Conservation (phyloP, 1,140 invertebrate species). For the Caenorhabditis briggsae region DNA sequence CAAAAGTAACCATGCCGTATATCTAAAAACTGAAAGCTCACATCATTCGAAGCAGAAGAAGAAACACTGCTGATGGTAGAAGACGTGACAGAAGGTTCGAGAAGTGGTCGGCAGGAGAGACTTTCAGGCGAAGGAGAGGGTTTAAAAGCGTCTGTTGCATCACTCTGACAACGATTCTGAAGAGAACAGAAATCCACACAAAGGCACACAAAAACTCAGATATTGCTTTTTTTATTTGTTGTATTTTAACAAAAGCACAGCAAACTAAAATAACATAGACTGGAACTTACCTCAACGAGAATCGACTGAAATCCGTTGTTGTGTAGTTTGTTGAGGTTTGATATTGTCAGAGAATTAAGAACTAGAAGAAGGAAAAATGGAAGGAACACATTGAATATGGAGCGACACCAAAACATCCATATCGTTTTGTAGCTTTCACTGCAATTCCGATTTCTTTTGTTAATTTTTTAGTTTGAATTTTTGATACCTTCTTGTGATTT, state of each 20-base stretch:
- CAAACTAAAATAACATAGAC: background rate
- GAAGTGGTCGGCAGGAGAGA: slow-evolving; percentile 15
- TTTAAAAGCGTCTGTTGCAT: background rate
- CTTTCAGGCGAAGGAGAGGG: background rate
- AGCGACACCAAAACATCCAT: slow-evolving; percentile 62
- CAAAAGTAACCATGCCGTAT: background rate
- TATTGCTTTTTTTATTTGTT: too few relatives aligned
- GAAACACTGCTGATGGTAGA: slow-evolving; percentile 8
- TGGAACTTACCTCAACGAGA: slow-evolving; percentile 32
- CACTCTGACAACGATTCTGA: slow-evolving; percentile 49
- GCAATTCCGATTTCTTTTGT: background rate
- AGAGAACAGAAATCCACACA: background rate
- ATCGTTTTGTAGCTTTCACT: slow-evolving; percentile 51
- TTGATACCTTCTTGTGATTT: slow-evolving; percentile 27
- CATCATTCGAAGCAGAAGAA: background rate
- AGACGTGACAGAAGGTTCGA: background rate
- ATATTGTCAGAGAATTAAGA: slow-evolving; percentile 51
- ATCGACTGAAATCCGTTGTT: slow-evolving; percentile 17
- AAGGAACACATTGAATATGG: slow-evolving; percentile 49
- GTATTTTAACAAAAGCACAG: background rate
- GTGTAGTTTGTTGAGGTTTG: slow-evolving; percentile 41
- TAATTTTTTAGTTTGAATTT: too few relatives aligned
- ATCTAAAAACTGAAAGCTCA: slow-evolving; percentile 20
- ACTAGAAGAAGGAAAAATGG: slow-evolving; percentile 49
- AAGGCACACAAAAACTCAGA: background rate